Evolutionary conservation across 2,888 invertebrate genomes (phyloP), one percentile per base, ranked within the genome.

Genomic region (Drosophila infuscata): DNA sequence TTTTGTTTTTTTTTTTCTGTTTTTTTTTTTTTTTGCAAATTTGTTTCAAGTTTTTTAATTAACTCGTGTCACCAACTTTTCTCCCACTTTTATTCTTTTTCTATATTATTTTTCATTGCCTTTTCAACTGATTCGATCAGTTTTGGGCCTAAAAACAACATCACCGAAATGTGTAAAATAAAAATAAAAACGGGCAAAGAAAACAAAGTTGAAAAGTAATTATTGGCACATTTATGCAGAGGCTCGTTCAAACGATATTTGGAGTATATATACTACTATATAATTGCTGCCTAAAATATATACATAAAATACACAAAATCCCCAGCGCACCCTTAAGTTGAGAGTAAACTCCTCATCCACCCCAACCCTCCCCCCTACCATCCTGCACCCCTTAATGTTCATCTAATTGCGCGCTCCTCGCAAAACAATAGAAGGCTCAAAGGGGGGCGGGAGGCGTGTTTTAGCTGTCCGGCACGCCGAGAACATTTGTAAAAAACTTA

Each of bases 171-270:
- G 48, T 32, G 46, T 9, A 25, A 57, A 65, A 56, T 35, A 11
- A n/a, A 58, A 46, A 20, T 48, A 56, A 29, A 46, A 43, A 66
- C 29, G 5, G 5, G 53, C 33, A 62, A 71, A 61, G 30, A 57
- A 60, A 66, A 59, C 48, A 33, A 51, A 60, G 60, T 77, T 76
- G 73, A 79, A 85, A 87, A 80, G 83, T 86, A 87, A 86, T 86
- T 86, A 86, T 86, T 87, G 85, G 85, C 87, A 85, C 87, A 87
- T 87, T 86, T 86, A 86, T 87, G 85, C 87, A 85, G 67, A 62
- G 78, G 73, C 87, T 83, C 79, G 83, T 48, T 54, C 81, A 74
- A 74, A 76, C 78, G 76, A 83, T 83, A 86, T 84, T 81, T 86
- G 75, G 75, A 81, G 79, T 81, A 80, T 82, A 76, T 32, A 20